Evolutionary conservation across 2,888 invertebrate genomes (phyloP), one percentile per base, ranked within the genome.

Genomic region (Macrosoma leucophasiata): DNA sequence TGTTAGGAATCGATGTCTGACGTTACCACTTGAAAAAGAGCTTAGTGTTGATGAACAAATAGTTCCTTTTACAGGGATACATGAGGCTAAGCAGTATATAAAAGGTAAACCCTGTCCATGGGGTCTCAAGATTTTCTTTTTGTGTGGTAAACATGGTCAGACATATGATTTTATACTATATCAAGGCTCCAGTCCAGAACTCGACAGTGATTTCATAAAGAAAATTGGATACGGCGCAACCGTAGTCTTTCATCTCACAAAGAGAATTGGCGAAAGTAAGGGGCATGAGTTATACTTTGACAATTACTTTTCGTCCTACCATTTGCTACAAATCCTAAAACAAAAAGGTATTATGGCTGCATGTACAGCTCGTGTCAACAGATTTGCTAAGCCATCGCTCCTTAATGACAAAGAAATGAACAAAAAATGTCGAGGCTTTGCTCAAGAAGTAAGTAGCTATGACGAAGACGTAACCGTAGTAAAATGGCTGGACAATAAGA

Each of bases 401-500:
- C 20, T 51, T 25, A 48, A 13, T 10, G 48, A 52, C 9, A 51
- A 41, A 43, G 43, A 51, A 7, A 41, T 29, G 8, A 43, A 41
- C 8, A 43, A 50, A 39, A 44, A 49, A 23, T 33, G 37, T 29
- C n/a, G 46, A 31, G 46, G 50, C 5, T 48, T 50, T 41, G 12
- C 51, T 39, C 38, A 49, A 44, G 44, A 47, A 41, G 18, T 46
- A 7, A 43, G 29, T 40, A 48, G 46, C 23, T 28, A 6, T 39
- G 50, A 49, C 17, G 41, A 29, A 25, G 48, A 49, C 33, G 45
- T 53, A 29, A 48, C 50, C 29, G 36, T 50, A 9, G 49, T 52
- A 37, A 53, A 55, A 20, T 52, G 51, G 52, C 12, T 55, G 23
- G 47, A 52, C 33, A 55, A 50, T 31, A 53, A 52, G 29, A 37